These are phyloP conservation scores for Smittia aterrima DNA, from an alignment of 2,888 invertebrate species.

Conservation along the genomic window DNA sequence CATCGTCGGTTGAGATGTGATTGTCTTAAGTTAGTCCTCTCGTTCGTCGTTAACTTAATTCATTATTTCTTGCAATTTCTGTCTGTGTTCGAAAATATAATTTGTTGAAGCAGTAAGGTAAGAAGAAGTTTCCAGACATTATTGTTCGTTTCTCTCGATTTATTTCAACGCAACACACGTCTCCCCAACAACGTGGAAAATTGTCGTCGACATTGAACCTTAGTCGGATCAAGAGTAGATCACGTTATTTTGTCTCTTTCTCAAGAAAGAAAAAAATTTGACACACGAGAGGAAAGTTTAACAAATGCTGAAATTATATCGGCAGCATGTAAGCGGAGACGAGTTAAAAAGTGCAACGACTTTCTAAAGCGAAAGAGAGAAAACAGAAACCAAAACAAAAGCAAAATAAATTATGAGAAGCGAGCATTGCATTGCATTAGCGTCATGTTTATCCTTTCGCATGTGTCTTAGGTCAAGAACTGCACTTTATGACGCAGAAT, in stretches of 20 bases:
- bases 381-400: neutral
- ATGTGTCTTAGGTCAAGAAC: slow-evolving; percentile 13
- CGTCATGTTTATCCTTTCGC: neutral
- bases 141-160: slow-evolving; percentile 25
- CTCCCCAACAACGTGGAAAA: too few species aligned
- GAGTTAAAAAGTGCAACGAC: neutral
- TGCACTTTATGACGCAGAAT: neutral
- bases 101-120: neutral
- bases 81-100: neutral
- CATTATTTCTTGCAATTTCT: neutral
- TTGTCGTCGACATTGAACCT: too few species aligned
- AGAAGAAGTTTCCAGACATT: slow-evolving; percentile 26
- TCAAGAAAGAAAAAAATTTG: neutral
- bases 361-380: neutral
- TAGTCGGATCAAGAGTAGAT: too few species aligned
- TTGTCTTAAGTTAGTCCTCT: neutral
- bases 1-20: too few species aligned
- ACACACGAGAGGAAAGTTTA: neutral
- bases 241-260: too few species aligned
- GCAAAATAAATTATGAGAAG: neutral
- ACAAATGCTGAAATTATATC: neutral
- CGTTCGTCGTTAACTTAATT: too few species aligned
- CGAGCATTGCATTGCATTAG: neutral
- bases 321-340: neutral
- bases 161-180: neutral